Percentiles rank a stretch among this genome's conserved stretches.
Evolutionary conservation across 2,797 vertebrate genomes (phyloP).

Genomic region (Cossypha caffra): DNA sequence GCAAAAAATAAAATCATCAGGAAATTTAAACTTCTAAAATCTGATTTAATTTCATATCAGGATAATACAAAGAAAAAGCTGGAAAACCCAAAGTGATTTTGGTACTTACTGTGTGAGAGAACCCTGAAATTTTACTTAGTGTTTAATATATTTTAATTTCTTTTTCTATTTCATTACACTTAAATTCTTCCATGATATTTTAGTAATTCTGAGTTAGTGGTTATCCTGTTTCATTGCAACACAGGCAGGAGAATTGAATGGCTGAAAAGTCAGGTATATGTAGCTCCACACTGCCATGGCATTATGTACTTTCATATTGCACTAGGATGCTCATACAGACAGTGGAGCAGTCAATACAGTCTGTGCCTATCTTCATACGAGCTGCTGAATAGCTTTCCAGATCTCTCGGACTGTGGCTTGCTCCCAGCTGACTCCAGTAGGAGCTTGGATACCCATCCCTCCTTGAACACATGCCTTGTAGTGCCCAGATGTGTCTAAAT

Average conservation of each 20-base stretch:
- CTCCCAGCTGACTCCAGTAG: not conserved
- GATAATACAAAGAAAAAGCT: not conserved
- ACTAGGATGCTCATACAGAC: not conserved
- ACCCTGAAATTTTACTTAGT: not conserved
- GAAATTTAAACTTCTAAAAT: not conserved
- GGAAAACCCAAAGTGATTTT: not conserved
- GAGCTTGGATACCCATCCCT: not conserved
- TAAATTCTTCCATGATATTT: not conserved
- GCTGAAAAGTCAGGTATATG: not conserved
- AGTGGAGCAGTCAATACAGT: not conserved
- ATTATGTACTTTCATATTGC: not conserved
- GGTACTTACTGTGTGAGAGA: not conserved
- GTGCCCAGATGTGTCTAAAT: not conserved
- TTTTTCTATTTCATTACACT: not conserved
- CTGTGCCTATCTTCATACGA: fast-evolving
- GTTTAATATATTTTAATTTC: not conserved
- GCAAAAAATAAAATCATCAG: not conserved
- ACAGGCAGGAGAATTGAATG: not conserved
- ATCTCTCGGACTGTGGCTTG: not conserved
- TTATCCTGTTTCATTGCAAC: not conserved
- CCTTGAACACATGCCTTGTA: not conserved
- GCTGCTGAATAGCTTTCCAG: not conserved
- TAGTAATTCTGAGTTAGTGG: not conserved
- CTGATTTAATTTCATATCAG: not conserved
- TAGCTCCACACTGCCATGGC: not conserved